Base-by-base conservation (phyloP, 2,888 invertebrate species). In the Andrena haemorrhoa region DNA sequence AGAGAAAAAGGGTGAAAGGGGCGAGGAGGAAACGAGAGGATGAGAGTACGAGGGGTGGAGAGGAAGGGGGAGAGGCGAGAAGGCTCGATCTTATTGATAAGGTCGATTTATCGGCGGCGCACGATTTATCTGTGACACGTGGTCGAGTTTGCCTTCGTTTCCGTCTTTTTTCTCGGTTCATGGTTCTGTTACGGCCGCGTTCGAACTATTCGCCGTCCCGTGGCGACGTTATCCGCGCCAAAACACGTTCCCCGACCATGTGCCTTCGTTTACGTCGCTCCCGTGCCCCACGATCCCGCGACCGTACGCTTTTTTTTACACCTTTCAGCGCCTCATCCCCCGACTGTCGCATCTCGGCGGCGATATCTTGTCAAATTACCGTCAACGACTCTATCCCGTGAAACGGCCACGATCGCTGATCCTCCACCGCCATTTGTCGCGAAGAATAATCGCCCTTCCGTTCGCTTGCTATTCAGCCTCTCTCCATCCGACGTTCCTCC, bases 1-100 rank as follows among this genome's bases (percentile, higher is more conserved):
- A 53, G 51, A 20, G 47, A 47, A 49, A 64, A 51, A 73, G 60
- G 51, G 31, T 16, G 5, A 41, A 26, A 35, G 8, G 33, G 33
- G 23, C 47, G 49, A n/a, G 56, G 33, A 23, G 35, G 51, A 20
- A 51, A 51, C 35, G 66, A 51, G 79, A 63, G 51, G 35, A 31
- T 74, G 64, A 71, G 66, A 33, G 65, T 31, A 7, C 53, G 49
- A 53, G 26, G 75, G 23, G 60, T 56, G 41, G 63, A 64, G 74
- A 53, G 63, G 58, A 72, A 64, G 70, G 66, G 12, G 41, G 60
- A 61, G 47, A 41, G 31, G 10, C 70, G 10, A 51, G 74, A 51
- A 58, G 74, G 23, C 68, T 63, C 86, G 84, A 88, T 89, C 86
- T 86, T 86, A 85, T 89, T 86, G 88, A 89, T 88, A 83, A 83